Conservation (phyloP, 1,140 invertebrate species). For the Lordiphosa clarofinis region DNA sequence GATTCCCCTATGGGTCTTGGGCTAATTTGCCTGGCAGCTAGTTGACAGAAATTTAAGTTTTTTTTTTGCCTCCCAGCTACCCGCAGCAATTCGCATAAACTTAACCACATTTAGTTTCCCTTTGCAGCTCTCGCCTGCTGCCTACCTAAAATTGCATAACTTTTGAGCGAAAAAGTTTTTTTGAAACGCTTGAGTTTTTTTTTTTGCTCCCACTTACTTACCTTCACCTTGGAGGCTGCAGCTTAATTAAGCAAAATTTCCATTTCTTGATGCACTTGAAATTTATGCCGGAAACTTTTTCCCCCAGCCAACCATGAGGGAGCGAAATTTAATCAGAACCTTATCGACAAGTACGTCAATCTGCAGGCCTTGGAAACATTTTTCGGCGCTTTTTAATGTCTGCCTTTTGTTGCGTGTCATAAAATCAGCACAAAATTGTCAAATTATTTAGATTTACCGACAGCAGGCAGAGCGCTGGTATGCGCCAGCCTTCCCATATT, state of each 20-base stretch:
- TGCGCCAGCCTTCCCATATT: conserved; percentile 31
- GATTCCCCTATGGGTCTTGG: no score
- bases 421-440: conserved; percentile 55
- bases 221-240: conserved; percentile 6
- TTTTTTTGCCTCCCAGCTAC: no score
- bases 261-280: conserved; percentile 20
- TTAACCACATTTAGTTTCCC: no score
- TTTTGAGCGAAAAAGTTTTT: conserved; percentile 23
- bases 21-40: no score
- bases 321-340: conserved; percentile 23
- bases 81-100: no score
- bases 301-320: neutral
- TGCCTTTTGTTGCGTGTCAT: conserved; percentile 33
- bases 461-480: conserved; percentile 10
- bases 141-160: conserved; percentile 25
- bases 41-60: no score
- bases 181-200: conserved; percentile 20
- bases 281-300: conserved; percentile 19
- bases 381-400: conserved; percentile 30
- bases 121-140: no score
- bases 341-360: conserved; percentile 27
- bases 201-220: no score
- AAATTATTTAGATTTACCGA: conserved; percentile 56
- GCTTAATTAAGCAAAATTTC: conserved; percentile 38
- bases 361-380: conserved; percentile 3